Conservation (phyloP, 2,888 invertebrate species). For the Cephus runcator region DNA sequence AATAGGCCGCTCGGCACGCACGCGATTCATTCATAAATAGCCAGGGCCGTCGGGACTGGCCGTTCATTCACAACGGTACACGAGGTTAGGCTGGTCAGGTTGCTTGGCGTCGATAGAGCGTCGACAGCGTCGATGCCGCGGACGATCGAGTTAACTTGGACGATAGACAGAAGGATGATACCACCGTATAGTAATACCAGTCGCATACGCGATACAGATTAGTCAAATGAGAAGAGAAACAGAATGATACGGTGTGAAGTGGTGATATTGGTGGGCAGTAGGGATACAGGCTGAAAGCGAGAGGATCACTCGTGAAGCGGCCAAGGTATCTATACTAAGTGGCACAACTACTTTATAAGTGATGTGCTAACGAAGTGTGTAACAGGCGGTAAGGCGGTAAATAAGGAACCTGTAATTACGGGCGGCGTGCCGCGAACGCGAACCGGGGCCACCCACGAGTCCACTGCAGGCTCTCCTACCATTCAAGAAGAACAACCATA, state of each 20-base stretch:
- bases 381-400: conserved; percentile 64
- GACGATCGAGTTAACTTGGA: background rate
- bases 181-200: background rate
- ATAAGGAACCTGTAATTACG: conserved; percentile 65
- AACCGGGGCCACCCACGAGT: conserved; percentile 54
- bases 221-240: background rate
- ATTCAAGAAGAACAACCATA: background rate
- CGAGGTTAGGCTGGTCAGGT: background rate
- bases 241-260: background rate
- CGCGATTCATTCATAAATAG: conserved; percentile 61
- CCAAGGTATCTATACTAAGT: conserved; percentile 30
- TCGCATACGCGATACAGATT: background rate
- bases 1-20: conserved; percentile 51
- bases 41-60: conserved; percentile 7
- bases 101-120: background rate
- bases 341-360: conserved; percentile 55
- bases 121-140: background rate
- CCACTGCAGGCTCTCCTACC: conserved; percentile 10
- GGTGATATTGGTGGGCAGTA: background rate
- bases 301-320: background rate
- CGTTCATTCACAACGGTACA: background rate
- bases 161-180: background rate
- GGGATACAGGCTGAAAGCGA: background rate
- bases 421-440: conserved; percentile 47
- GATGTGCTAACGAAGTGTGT: conserved; percentile 64